These are phyloP conservation scores for Parnassius orleans DNA, from an alignment of 2,888 invertebrate species.

Conservation along the genomic window DNA sequence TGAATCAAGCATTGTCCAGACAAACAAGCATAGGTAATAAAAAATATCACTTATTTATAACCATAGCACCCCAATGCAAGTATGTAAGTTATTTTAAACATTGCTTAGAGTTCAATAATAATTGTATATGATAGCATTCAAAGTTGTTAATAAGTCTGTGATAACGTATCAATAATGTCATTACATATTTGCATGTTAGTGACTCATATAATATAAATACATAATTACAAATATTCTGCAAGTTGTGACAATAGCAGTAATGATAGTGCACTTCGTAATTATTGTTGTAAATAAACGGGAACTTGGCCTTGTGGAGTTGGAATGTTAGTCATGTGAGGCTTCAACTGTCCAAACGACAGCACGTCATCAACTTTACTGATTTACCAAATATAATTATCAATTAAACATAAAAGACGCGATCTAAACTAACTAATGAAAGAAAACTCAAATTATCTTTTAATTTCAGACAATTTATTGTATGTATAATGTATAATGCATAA, in stretches of 20 bases:
- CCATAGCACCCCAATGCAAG: slow-evolving; percentile 81
- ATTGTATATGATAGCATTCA: slow-evolving; percentile 69
- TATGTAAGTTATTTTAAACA: slow-evolving; percentile 77
- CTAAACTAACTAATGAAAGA: slow-evolving; percentile 58
- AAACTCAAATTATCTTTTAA: slow-evolving; percentile 60
- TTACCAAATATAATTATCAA: slow-evolving; percentile 31
- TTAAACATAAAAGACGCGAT: slow-evolving; percentile 47
- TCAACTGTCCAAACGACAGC: slow-evolving; percentile 68
- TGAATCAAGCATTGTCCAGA: slow-evolving; percentile 64
- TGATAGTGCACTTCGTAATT: slow-evolving; percentile 76
- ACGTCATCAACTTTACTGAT: slow-evolving; percentile 79
- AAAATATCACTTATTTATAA: slow-evolving; percentile 76
- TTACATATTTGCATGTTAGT: slow-evolving; percentile 82
- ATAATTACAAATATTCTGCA: slow-evolving; percentile 79
- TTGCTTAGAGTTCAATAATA: slow-evolving; percentile 55
- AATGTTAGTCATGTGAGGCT: slow-evolving; percentile 79
- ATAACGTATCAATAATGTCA: slow-evolving; percentile 65
- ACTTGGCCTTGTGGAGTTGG: slow-evolving; percentile 82
- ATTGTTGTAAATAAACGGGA: slow-evolving; percentile 75
- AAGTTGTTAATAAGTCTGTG: slow-evolving; percentile 70
- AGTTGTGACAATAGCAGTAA: slow-evolving; percentile 75
- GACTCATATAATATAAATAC: slow-evolving; percentile 80
- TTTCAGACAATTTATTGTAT: slow-evolving; percentile 79
- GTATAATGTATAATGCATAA: slow-evolving; percentile 44
- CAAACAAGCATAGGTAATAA: slow-evolving; percentile 75